These are phyloP conservation scores for Leptinotarsa undecemlineata DNA, from an alignment of 1,140 invertebrate species.

Conservation along the genomic window DNA sequence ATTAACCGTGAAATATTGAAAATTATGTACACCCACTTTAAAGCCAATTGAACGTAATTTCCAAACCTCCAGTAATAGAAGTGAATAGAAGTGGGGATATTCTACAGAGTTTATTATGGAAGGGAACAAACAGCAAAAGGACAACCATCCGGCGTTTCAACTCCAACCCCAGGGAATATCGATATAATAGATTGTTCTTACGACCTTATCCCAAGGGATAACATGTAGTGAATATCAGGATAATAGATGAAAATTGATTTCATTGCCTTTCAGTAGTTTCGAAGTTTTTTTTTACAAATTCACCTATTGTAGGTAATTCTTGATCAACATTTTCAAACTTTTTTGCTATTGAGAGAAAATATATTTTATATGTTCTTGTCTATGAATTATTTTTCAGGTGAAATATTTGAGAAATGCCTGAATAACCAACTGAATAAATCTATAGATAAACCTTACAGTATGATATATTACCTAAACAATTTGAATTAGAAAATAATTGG, in stretches of 20 bases:
- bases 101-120: slow-evolving; percentile 10
- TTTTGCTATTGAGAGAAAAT: too few species aligned
- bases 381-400: too few species aligned
- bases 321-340: too few species aligned
- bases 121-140: slow-evolving; percentile 21
- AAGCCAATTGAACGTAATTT: slow-evolving; percentile 7
- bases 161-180: slow-evolving; percentile 18
- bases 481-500: too few species aligned
- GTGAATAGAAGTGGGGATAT: slow-evolving; percentile 4
- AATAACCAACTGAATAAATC: too few species aligned
- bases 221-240: slow-evolving; percentile 11
- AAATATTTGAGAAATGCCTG: too few species aligned
- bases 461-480: too few species aligned
- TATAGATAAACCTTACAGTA: too few species aligned
- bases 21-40: slow-evolving; percentile 24
- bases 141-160: slow-evolving; percentile 16
- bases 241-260: slow-evolving; percentile 17
- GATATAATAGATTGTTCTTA: slow-evolving; percentile 26
- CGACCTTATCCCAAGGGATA: slow-evolving; percentile 22
- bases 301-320: too few species aligned
- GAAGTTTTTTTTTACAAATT: neutral
- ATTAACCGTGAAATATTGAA: neutral
- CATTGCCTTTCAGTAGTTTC: neutral
- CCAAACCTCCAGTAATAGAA: neutral
- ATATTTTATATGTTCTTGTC: too few species aligned